Evolutionary conservation across 2,797 vertebrate genomes (phyloP), one percentile per base, ranked within the genome.

Genomic region (Hydrocynus forskahlii): DNA sequence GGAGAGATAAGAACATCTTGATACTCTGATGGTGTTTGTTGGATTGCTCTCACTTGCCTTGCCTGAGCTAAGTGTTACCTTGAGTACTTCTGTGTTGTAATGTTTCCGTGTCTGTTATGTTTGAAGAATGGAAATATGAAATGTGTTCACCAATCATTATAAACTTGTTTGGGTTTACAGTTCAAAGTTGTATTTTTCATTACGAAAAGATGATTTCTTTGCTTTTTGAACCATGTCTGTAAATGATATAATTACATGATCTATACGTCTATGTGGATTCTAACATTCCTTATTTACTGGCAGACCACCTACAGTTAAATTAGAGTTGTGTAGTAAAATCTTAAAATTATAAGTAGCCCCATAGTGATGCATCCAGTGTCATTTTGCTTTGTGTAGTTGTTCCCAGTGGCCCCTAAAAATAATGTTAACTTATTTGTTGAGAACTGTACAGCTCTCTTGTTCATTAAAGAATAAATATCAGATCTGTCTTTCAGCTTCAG

Each of bases 381-480:
- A n/a, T 68, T 67, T 67, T 13, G n/a, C 35, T n/a, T n/a, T 45
- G 13, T 50, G 29, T 29, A 16, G 5, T 40, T 45, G 43, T 35
- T 35, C 35, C 35, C 35, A 35, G 4, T 35, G 35, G 35, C 35
- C 4, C 35, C 35, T 35, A 35, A 35, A 35, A 35, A 35, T 35
- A 35, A 35, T 81, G 17, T 73, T 71, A 70, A 52, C 54, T 35
- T 71, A 10, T 25, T 19, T 83, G 48, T 81, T 59, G 2, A 70
- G 14, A 83, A 78, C n/a, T 54, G 60, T 2, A 70, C 29, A 1
- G 35, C 8, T 64, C 59, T 43, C 43, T 2, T 81, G 67, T 76
- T 68, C 54, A 83, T 73, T 83, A 79, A 79, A 86, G 12, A 76
- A 55, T 62, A 52, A 0, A 4, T 55, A 79, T 55, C 0, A 35